Conservation (phyloP, 1,140 invertebrate species). For the Aphaenogaster ashmeadi region DNA sequence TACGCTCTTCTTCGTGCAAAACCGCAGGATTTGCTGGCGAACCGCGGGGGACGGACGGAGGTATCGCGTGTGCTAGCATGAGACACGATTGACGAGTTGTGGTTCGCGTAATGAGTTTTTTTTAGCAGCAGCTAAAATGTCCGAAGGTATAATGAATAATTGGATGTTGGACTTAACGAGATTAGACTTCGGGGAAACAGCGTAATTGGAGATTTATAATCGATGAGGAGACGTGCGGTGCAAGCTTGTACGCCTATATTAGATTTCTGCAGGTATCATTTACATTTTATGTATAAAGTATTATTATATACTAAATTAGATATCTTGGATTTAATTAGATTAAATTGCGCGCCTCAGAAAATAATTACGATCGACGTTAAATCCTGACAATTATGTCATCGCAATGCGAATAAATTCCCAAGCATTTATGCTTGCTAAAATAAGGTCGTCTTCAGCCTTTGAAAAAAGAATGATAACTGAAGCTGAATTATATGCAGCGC, state of each 20-base stretch:
- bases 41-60: not conserved
- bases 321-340: not conserved
- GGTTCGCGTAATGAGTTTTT: not conserved
- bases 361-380: not conserved
- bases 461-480: not conserved
- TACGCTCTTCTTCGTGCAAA: constrained; percentile 28
- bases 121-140: not conserved
- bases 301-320: constrained; percentile 13
- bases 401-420: not conserved
- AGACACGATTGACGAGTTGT: not conserved
- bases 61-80: not conserved
- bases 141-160: not conserved
- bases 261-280: not conserved
- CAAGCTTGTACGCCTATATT: not conserved
- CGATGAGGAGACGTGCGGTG: not conserved
- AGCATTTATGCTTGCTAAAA: constrained; percentile 5
- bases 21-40: not conserved
- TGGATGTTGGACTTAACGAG: not conserved
- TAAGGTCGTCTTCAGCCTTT: not conserved
- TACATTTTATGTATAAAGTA: not conserved
- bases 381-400: not conserved
- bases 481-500: constrained; percentile 1
- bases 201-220: constrained; percentile 16
- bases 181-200: not conserved
- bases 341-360: not conserved